Evolutionary conservation across 64 coral and sea anemone species (phyloP), one percentile per base, ranked within the genome.

Genomic region (Catalaphyllia jardinei): DNA sequence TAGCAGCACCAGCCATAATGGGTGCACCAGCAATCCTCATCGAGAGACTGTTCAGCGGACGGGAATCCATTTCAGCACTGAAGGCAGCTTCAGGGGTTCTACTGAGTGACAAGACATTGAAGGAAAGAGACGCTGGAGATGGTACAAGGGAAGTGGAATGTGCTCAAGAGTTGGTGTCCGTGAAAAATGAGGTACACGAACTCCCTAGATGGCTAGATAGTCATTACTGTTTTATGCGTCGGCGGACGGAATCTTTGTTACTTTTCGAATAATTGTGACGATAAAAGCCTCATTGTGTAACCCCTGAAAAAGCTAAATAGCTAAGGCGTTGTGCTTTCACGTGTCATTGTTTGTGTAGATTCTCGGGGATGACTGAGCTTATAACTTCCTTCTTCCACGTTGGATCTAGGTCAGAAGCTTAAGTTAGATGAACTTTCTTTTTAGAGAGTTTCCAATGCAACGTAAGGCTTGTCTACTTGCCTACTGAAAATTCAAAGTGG

Each of bases 21-120:
- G 96, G 96, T 76, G 96, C 96, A 38, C 96, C 96, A 46, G 86
- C 86, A 12, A 93, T 98, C 76, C 20, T 83, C 1, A 42, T 91
- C 38, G 96, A 98, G 31, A 98, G 90, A 42, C 8, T 95, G 8
- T 61, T 89, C 67, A 85, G 82, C 33, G 91, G 85, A 29, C 7
- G 17, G 15, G 96, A 98, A 52, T 35, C 67, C n/a, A 52, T 80
- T 15, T 60, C 65, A 14, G 82, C 94, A 13, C 31, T 80, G 33
- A 57, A 82, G 15, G 91, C 92, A 52, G 60, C 89, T 4, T 29
- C 86, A 76, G 67, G 19, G 35, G 55, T 94, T 86, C 29, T 75
- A 72, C 38, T 74, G 29, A 83, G 60, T 51, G 61, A 52, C 14
- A 14, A 79, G 31, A 27, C 64, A 52, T 17, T 85, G 3, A 69